phyloP scores from a whole-genome alignment of 2,113 vertebrate genomes.

The Rhinopithecus roxellana region DNA sequence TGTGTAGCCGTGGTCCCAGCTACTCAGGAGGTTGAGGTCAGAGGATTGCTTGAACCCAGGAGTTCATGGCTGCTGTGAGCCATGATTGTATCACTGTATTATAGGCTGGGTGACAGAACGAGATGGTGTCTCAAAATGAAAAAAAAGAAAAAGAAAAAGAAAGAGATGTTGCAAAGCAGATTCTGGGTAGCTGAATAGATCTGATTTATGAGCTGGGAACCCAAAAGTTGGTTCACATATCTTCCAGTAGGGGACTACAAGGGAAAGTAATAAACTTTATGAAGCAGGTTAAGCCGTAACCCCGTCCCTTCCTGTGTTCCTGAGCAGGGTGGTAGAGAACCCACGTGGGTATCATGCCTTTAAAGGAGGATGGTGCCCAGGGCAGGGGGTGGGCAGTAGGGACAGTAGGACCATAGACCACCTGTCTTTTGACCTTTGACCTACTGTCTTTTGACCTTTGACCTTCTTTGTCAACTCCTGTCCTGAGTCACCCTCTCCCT shows the following conservation, averaged over 20 bases:
- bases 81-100: too few species aligned
- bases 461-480: neutral
- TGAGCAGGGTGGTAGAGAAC: neutral
- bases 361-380: neutral
- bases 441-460: too few species aligned
- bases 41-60: too few species aligned
- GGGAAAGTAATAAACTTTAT: neutral
- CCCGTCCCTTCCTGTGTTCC: neutral
- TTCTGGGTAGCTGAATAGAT: neutral
- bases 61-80: too few species aligned
- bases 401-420: neutral
- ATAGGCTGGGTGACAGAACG: too few species aligned
- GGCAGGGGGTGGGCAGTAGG: neutral
- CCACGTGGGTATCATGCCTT: accelerated
- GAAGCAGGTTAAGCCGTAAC: neutral
- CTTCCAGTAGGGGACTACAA: neutral
- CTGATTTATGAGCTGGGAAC: neutral
- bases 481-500: neutral
- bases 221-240: neutral
- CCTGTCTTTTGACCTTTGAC: too few species aligned
- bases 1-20: too few species aligned
- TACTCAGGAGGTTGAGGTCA: too few species aligned
- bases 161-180: neutral
- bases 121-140: too few species aligned
- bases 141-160: too few species aligned